These are phyloP conservation scores for Drosophila miranda DNA, from an alignment of 1,140 invertebrate species.

Conservation along the genomic window DNA sequence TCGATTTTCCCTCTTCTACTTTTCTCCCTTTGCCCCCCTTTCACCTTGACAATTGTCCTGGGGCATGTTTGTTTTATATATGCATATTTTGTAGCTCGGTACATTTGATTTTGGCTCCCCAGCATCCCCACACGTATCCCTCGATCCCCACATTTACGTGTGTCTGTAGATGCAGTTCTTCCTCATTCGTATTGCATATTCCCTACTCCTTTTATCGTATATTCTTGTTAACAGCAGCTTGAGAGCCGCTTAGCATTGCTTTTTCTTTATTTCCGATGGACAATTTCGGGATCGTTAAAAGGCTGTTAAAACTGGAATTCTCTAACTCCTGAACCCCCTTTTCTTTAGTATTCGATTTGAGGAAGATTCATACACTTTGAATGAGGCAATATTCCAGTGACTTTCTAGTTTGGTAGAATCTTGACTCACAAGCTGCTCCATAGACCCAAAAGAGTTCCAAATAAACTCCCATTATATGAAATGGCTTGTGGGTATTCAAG, in stretches of 20 bases:
- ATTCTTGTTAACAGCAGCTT: constrained; percentile 35
- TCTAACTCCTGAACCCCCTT: too few relatives aligned
- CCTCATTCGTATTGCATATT: constrained; percentile 28
- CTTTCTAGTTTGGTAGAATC: too few relatives aligned
- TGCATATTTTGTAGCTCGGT: constrained; percentile 59
- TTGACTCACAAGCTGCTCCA: too few relatives aligned
- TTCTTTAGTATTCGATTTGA: background rate
- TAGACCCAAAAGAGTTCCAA: too few relatives aligned
- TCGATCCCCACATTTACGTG: constrained; percentile 3
- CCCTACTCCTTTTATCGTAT: constrained; percentile 10
- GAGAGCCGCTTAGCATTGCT: constrained; percentile 50
- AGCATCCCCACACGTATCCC: constrained; percentile 3
- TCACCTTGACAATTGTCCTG: constrained; percentile 61
- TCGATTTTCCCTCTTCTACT: constrained; percentile 43
- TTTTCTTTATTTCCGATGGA: constrained; percentile 51
- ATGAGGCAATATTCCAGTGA: too few relatives aligned
- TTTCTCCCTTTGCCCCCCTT: constrained; percentile 5
- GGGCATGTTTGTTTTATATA: constrained; percentile 41
- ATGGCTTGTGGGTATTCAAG: too few relatives aligned
- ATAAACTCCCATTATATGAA: too few relatives aligned
- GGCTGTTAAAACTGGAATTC: constrained; percentile 30
- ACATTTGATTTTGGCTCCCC: constrained; percentile 33
- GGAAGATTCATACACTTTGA: background rate
- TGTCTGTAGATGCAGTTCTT: constrained; percentile 56
- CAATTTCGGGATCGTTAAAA: constrained; percentile 49